Percentiles rank a stretch among this genome's conserved stretches.
These are phyloP conservation scores for Cotesia chilonis DNA, from an alignment of 1,140 invertebrate species.

Conservation along the genomic window DNA sequence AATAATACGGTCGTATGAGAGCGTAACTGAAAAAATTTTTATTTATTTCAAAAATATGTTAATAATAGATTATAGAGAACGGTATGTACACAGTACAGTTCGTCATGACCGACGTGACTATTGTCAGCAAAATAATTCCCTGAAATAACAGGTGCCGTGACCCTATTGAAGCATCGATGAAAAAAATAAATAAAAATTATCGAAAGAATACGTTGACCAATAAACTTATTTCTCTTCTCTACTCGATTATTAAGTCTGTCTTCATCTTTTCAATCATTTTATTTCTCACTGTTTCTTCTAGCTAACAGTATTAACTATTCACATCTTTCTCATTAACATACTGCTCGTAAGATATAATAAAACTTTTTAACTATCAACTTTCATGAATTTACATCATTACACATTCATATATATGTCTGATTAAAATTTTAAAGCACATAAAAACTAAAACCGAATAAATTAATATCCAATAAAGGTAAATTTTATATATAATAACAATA, in stretches of 20 bases:
- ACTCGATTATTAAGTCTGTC: not conserved
- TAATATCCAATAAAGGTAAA: not conserved
- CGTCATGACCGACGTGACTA: too few relatives aligned
- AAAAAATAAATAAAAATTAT: constrained; percentile 3
- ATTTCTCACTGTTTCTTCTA: not conserved
- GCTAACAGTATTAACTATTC: constrained; percentile 13
- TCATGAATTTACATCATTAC: constrained; percentile 16
- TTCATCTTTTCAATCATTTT: not conserved
- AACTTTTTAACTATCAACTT: constrained; percentile 2
- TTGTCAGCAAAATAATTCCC: not conserved
- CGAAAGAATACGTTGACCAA: constrained; percentile 1
- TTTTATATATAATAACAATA: too few relatives aligned
- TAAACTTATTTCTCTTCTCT: not conserved
- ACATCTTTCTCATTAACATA: not conserved
- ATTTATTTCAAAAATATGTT: too few relatives aligned
- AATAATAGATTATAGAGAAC: too few relatives aligned
- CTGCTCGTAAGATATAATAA: too few relatives aligned
- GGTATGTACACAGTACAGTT: too few relatives aligned
- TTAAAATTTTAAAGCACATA: too few relatives aligned
- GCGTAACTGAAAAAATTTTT: too few relatives aligned
- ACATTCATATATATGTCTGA: not conserved
- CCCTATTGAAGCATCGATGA: not conserved
- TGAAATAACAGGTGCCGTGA: constrained; percentile 8
- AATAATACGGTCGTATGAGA: too few relatives aligned
- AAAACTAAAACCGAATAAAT: not conserved